Conservation (phyloP, 2,888 invertebrate genomes). For the Sacculina carcini region DNA sequence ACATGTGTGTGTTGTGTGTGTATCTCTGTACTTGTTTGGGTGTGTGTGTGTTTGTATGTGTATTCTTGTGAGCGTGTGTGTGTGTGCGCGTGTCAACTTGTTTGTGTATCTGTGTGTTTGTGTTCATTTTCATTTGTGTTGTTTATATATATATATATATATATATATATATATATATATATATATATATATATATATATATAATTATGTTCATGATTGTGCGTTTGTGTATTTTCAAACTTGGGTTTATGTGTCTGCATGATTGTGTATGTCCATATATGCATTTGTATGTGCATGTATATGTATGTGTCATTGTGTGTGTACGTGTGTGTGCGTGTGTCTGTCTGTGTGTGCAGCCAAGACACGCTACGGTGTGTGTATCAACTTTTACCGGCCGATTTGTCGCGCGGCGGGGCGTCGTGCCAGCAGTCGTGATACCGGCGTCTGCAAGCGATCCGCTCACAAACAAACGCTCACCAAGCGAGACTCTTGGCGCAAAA, state of each 20-base stretch:
- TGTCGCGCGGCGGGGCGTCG: slow-evolving; percentile 27
- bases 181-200: background rate
- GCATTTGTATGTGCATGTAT: background rate
- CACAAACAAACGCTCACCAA: no score
- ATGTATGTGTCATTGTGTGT: background rate
- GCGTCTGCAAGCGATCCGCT: no score
- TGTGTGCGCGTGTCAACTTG: no score
- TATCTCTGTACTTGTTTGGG: no score
- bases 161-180: background rate
- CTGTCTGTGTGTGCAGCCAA: slow-evolving; percentile 27
- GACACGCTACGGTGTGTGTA: slow-evolving; percentile 84
- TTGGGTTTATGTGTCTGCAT: background rate
- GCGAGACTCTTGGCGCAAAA: slow-evolving; percentile 68
- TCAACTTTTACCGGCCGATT: slow-evolving; percentile 87
- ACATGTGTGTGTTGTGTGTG: no score
- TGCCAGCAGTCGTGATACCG: slow-evolving; percentile 10
- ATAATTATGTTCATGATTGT: background rate
- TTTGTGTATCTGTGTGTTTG: no score
- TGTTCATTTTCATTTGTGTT: no score
- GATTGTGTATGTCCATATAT: background rate
- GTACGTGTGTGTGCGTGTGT: background rate
- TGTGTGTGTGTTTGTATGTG: no score
- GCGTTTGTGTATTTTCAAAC: background rate
- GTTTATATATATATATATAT: background rate
- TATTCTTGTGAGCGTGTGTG: no score